A percentile compares a stretch with the other conserved stretches of the same genome.
Evolutionary conservation across 2,113 vertebrate species (phyloP).

Genomic region (Petrocephalus microphthalmus): DNA sequence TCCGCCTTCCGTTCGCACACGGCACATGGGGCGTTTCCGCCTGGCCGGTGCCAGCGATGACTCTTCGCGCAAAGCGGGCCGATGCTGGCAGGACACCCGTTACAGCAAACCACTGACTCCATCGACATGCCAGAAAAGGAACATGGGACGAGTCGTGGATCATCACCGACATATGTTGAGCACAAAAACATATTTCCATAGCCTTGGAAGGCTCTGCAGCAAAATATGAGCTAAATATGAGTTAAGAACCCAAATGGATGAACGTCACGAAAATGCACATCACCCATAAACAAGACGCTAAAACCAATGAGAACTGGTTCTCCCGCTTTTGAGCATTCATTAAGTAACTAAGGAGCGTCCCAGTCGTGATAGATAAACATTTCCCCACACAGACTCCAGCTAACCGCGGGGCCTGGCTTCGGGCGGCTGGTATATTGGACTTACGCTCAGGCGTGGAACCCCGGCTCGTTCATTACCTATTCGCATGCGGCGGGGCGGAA

Average conservation of each 20-base stretch:
- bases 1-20: neutral
- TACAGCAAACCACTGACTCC: neutral
- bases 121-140: neutral
- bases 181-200: neutral
- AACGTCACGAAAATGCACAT: neutral
- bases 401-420: neutral
- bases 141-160: neutral
- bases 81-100: constrained; percentile 7
- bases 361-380: neutral
- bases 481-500: constrained; percentile 26
- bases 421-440: constrained; percentile 20
- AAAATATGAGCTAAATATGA: neutral
- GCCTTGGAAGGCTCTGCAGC: neutral
- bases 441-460: constrained; percentile 39
- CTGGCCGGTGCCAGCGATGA: neutral
- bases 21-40: neutral
- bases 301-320: neutral
- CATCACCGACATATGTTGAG: neutral
- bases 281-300: neutral
- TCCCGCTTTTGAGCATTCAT: neutral
- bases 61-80: neutral
- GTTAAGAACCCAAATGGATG: neutral
- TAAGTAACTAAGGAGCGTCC: neutral
- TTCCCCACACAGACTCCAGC: neutral
- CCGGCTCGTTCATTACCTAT: constrained; percentile 34